Conservation (phyloP, 2,888 invertebrate species). For the Caenorhabditis imperialis region DNA sequence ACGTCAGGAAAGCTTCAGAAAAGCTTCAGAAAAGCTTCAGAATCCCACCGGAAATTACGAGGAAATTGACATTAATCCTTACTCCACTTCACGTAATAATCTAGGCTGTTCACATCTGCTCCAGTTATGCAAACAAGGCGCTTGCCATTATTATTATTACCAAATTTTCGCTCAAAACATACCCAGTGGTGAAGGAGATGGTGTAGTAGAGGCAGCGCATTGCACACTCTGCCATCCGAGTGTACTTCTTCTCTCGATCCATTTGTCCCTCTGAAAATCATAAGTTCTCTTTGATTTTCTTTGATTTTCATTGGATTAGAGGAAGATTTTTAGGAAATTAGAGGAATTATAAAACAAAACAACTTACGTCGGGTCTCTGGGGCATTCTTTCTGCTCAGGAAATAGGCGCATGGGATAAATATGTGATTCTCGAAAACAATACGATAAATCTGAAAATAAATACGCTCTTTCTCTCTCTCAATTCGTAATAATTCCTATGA, state of each 20-base stretch:
- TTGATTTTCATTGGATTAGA: too few relatives aligned
- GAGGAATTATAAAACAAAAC: neutral
- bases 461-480: neutral
- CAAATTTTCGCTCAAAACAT: conserved; percentile 3
- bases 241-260: conserved; percentile 70
- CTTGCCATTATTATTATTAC: too few relatives aligned
- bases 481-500: neutral
- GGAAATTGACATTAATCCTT: too few relatives aligned
- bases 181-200: conserved; percentile 68
- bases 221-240: conserved; percentile 75
- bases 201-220: conserved; percentile 72
- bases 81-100: too few relatives aligned
- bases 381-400: conserved; percentile 46
- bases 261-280: conserved; percentile 51
- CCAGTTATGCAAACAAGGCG: too few relatives aligned
- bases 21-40: too few relatives aligned
- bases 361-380: conserved; percentile 48
- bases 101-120: too few relatives aligned
- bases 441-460: conserved; percentile 49
- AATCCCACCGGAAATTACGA: too few relatives aligned
- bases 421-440: conserved; percentile 48
- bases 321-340: too few relatives aligned
- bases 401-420: conserved; percentile 51
- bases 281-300: neutral
- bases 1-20: too few relatives aligned